Percentiles rank a stretch among this genome's conserved stretches.
phyloP scores from a whole-genome alignment of 2,888 invertebrate species.

The Neoascia interrupta region DNA sequence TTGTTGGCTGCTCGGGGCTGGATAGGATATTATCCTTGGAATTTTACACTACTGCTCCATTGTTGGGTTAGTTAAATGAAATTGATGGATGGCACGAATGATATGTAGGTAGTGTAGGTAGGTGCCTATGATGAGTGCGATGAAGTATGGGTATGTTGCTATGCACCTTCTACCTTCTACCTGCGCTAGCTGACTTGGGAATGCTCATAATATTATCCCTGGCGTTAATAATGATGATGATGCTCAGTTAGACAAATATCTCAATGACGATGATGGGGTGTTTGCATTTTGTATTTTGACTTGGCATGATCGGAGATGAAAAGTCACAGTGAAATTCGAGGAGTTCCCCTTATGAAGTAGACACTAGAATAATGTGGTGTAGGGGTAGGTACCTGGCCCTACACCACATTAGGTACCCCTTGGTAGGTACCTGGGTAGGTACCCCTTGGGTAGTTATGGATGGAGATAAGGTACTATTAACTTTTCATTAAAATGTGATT shows the following conservation, averaged over 20 bases:
- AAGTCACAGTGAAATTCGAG: no score
- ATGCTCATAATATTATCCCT: slow-evolving; percentile 28
- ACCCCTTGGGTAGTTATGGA: no score
- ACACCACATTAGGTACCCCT: no score
- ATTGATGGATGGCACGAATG: slow-evolving; percentile 50
- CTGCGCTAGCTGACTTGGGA: slow-evolving; percentile 8
- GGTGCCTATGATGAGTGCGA: slow-evolving; percentile 53
- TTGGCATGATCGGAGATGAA: background rate
- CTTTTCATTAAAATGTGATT: no score
- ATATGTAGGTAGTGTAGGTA: no score
- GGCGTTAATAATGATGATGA: slow-evolving; percentile 28
- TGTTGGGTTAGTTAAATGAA: slow-evolving; percentile 55
- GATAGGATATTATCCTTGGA: slow-evolving; percentile 54
- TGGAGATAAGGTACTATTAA: no score
- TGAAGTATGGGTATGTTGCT: no score
- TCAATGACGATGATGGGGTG: slow-evolving; percentile 15
- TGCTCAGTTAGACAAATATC: slow-evolving; percentile 39
- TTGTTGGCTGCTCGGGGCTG: background rate
- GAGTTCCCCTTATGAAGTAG: no score
- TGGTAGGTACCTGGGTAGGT: no score
- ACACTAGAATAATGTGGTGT: no score
- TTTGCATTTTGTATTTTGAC: slow-evolving; percentile 8
- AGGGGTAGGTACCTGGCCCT: no score
- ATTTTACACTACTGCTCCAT: slow-evolving; percentile 63
- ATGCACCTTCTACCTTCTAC: no score